Evolutionary conservation across 2,888 invertebrate genomes (phyloP).

Genomic region (Beris morrisii): DNA sequence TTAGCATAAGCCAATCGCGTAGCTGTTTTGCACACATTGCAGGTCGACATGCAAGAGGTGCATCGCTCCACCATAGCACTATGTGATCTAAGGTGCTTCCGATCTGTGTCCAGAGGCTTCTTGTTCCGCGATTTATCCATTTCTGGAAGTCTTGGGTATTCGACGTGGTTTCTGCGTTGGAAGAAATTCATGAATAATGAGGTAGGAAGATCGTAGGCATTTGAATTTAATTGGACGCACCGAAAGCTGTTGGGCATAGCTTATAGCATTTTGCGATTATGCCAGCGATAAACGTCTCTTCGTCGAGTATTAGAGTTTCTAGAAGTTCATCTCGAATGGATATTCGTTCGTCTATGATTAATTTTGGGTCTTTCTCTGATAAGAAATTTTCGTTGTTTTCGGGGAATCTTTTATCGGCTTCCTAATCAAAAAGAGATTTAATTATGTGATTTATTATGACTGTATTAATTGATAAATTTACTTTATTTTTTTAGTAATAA

Average conservation of each 20-base stretch:
- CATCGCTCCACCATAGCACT: conserved; percentile 80
- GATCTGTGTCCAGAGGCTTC: conserved; percentile 75
- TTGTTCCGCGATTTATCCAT: conserved; percentile 50
- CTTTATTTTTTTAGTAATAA: too few relatives aligned
- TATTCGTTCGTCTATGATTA: conserved; percentile 42
- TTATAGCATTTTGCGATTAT: conserved; percentile 40
- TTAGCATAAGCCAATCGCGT: conserved; percentile 62
- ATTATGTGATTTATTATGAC: too few relatives aligned
- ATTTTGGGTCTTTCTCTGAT: conserved; percentile 29
- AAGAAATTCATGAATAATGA: neutral
- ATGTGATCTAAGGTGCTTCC: conserved; percentile 80
- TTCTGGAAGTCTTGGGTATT: conserved; percentile 45
- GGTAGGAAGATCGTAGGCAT: neutral
- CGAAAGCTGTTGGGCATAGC: conserved; percentile 41
- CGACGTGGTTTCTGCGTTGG: conserved; percentile 33
- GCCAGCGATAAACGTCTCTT: conserved; percentile 66
- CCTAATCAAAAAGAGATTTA: too few relatives aligned
- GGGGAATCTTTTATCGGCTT: conserved; percentile 35
- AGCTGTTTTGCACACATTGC: conserved; percentile 67
- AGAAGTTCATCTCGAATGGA: conserved; percentile 61
- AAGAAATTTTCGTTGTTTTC: conserved; percentile 40
- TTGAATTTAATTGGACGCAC: conserved; percentile 5
- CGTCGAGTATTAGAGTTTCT: conserved; percentile 66
- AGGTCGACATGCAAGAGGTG: conserved; percentile 68
- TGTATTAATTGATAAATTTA: too few relatives aligned